phyloP scores from a whole-genome alignment of 1,140 invertebrate species.

The Varroa destructor region DNA sequence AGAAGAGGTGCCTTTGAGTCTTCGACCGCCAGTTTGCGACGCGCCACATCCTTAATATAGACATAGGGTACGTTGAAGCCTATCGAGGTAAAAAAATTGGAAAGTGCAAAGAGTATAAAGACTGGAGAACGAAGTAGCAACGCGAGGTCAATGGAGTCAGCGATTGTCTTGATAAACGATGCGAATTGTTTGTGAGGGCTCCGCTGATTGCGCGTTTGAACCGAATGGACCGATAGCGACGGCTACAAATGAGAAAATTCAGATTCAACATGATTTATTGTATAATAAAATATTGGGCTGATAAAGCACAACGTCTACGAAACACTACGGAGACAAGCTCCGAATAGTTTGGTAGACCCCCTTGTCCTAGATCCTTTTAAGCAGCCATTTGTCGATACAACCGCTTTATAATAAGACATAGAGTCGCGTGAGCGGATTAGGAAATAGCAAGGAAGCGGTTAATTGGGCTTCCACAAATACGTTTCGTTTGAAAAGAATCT shows the following conservation, averaged over 20 bases:
- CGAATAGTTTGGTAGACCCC: too few relatives aligned
- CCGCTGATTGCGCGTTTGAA: not conserved
- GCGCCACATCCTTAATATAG: conserved; percentile 57
- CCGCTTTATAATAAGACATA: too few relatives aligned
- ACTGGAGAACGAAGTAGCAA: conserved; percentile 62
- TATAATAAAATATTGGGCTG: too few relatives aligned
- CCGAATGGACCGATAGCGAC: conserved; percentile 12
- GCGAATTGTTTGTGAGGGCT: not conserved
- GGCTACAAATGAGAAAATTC: not conserved
- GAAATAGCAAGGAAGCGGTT: too few relatives aligned
- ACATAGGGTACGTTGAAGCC: conserved; percentile 87
- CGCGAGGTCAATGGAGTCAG: conserved; percentile 54
- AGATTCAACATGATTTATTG: too few relatives aligned
- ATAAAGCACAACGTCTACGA: too few relatives aligned
- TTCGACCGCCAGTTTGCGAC: conserved; percentile 35
- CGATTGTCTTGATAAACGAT: conserved; percentile 4
- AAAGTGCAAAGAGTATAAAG: conserved; percentile 76
- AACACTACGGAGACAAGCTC: too few relatives aligned
- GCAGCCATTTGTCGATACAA: too few relatives aligned
- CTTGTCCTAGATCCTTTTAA: too few relatives aligned
- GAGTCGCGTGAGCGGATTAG: too few relatives aligned
- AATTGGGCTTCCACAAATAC: too few relatives aligned
- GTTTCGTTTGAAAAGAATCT: too few relatives aligned
- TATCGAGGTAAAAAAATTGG: conserved; percentile 88
- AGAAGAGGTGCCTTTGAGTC: conserved; percentile 40